Evolutionary conservation across 2,797 vertebrate genomes (phyloP), one percentile per base, ranked within the genome.

Genomic region (Hephaestus fuliginosus): DNA sequence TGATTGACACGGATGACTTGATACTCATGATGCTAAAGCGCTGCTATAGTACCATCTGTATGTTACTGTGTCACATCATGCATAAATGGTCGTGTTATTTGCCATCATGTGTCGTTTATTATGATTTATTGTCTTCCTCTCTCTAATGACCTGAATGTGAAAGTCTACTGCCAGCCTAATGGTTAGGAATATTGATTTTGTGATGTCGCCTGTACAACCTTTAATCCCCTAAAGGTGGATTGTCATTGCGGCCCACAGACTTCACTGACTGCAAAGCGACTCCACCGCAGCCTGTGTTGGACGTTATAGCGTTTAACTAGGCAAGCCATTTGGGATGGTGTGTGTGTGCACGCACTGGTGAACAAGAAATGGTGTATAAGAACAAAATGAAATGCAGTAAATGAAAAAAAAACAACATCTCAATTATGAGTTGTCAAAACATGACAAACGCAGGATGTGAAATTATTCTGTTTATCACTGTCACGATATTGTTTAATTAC

Each of bases 401-500:
- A 75, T 0, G 73, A 68, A 76, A 66, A 75, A 53, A 20, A 1
- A 70, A 66, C 22, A 41, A 39, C 18, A 44, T 58, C 39, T 72
- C 48, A 67, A 33, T 76, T 33, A 39, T 20, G 48, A 74, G 53
- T 69, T 72, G 43, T 66, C 75, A 72, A 70, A 80, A 67, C 9
- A 74, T 76, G 33, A 65, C 39, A 44, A 7, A 78, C 57, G 51
- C 17, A 70, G 55, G 25, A 64, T 46, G 44, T 53, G 12, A 69
- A 70, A 82, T 49, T 18, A 62, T 76, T 85, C 48, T 82, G 44
- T 86, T 86, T 78, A 75, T 80, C 53, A 56, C 22, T 57, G 78
- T 68, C 66, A 51, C 53, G 22, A 71, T 77, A 48, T 76, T 71
- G 74, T 84, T 84, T 80, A 75, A 88, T 88, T 76, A 77, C 46